Percentiles rank a stretch among this genome's conserved stretches.
These are phyloP conservation scores for Pantala flavescens DNA, from an alignment of 1,140 invertebrate genomes.

Conservation along the genomic window DNA sequence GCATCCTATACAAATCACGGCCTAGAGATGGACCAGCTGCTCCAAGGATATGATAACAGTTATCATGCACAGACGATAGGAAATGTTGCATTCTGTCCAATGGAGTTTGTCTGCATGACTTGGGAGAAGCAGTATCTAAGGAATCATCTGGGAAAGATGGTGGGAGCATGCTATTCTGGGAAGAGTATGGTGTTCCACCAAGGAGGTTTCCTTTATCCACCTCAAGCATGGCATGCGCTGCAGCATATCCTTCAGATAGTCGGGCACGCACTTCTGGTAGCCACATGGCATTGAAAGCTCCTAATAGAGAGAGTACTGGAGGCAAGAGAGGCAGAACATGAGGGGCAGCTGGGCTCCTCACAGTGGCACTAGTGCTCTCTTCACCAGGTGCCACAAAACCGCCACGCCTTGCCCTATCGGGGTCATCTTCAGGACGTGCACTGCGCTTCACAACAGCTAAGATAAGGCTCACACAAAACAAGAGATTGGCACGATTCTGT, in stretches of 20 bases:
- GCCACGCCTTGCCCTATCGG: slow-evolving; percentile 62
- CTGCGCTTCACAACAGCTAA: slow-evolving; percentile 76
- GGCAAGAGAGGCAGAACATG: slow-evolving; percentile 70
- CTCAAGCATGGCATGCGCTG: slow-evolving; percentile 57
- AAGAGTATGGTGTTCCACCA: slow-evolving; percentile 33
- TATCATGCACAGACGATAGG: slow-evolving; percentile 55
- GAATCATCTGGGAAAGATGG: slow-evolving; percentile 30
- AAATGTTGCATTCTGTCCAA: slow-evolving; percentile 73
- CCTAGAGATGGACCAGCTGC: slow-evolving; percentile 66
- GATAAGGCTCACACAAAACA: slow-evolving; percentile 60
- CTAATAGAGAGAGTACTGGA: slow-evolving; percentile 59
- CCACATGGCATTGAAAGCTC: slow-evolving; percentile 70
- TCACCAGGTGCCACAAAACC: slow-evolving; percentile 54
- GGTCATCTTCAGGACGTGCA: slow-evolving; percentile 64
- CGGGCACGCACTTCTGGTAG: slow-evolving; percentile 49
- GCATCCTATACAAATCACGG: slow-evolving; percentile 66
- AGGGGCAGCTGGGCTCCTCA: slow-evolving; percentile 67
- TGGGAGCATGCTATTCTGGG: slow-evolving; percentile 29
- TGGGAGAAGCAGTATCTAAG: slow-evolving; percentile 25
- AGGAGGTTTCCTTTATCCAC: slow-evolving; percentile 56
- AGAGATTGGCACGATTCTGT: slow-evolving; percentile 46
- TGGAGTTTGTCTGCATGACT: slow-evolving; percentile 37
- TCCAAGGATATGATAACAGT: slow-evolving; percentile 66
- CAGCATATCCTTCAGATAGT: slow-evolving; percentile 55
- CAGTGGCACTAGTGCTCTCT: not conserved